Evolutionary conservation across 2,113 vertebrate genomes (phyloP).

Genomic region (Mastomys natalensis): DNA sequence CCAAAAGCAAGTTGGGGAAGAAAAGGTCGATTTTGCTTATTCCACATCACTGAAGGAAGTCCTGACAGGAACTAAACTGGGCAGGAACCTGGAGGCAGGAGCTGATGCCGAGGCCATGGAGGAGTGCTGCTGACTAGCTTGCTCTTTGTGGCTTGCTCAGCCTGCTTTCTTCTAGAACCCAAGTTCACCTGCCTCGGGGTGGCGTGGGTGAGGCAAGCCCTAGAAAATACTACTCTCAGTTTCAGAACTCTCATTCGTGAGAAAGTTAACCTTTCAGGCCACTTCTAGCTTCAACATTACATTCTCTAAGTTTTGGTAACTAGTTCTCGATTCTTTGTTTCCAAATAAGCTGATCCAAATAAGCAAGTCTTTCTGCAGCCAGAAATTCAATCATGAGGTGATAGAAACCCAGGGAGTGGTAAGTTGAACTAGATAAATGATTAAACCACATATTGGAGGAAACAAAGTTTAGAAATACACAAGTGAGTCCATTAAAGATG

Average conservation of each 20-base stretch:
- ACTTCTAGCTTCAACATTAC: neutral
- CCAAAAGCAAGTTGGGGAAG: neutral
- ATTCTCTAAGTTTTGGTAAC: neutral
- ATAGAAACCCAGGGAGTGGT: neutral
- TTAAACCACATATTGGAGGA: neutral
- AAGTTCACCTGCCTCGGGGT: neutral
- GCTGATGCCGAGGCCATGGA: neutral
- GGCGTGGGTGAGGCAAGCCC: neutral
- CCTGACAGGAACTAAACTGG: neutral
- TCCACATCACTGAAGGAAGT: neutral
- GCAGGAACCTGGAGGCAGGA: neutral
- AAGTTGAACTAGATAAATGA: neutral
- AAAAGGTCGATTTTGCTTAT: neutral
- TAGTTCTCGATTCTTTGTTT: neutral
- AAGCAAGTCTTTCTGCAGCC: neutral
- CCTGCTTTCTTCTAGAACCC: neutral
- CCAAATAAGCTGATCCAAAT: neutral
- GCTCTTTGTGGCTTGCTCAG: neutral
- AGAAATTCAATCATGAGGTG: neutral
- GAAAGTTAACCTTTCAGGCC: neutral
- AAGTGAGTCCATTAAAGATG: slow-evolving; percentile 2
- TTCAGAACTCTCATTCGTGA: neutral
- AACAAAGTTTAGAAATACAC: neutral
- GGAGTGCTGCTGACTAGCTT: neutral
- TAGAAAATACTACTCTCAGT: neutral